These are phyloP conservation scores for Gadopsis marmoratus DNA, from an alignment of 2,797 vertebrate species.

Conservation along the genomic window DNA sequence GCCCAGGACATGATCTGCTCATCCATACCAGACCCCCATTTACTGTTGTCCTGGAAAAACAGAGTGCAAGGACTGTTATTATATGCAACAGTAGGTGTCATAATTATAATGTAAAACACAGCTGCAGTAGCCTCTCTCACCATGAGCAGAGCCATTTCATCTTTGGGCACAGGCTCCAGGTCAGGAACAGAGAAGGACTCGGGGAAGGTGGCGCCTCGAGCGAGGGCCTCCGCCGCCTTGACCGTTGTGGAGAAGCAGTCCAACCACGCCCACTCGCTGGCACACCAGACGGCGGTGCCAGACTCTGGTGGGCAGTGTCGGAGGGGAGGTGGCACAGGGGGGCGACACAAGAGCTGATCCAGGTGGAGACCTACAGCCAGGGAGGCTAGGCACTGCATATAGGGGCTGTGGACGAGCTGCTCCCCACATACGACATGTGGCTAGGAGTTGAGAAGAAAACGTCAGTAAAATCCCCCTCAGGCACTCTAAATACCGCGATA, in stretches of 20 bases:
- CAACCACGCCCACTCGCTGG: conserved; percentile 96
- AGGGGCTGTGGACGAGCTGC: conserved; percentile 97
- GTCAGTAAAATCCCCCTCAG: neutral
- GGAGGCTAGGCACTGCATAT: conserved; percentile 97
- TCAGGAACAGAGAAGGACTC: conserved; percentile 95
- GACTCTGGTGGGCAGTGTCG: conserved; percentile 87
- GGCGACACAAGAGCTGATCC: conserved; percentile 91
- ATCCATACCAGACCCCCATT: conserved; percentile 95
- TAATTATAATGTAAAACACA: neutral
- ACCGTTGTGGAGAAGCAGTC: conserved; percentile 97
- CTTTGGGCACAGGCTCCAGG: conserved; percentile 94
- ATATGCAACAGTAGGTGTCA: neutral
- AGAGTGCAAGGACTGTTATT: neutral
- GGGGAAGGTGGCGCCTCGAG: conserved; percentile 92
- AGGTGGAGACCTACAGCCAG: conserved; percentile 96
- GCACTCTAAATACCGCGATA: neutral
- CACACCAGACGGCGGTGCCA: conserved; percentile 86
- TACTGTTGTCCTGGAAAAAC: conserved; percentile 92
- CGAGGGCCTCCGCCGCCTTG: conserved; percentile 95
- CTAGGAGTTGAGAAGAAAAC: conserved; percentile 72
- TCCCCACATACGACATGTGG: conserved; percentile 97
- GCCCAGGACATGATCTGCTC: conserved; percentile 99
- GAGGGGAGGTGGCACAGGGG: conserved; percentile 90
- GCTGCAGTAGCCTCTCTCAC: conserved; percentile 79
- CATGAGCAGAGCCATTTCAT: conserved; percentile 93